phyloP scores from a whole-genome alignment of 2,113 vertebrate species.

The Lota lota region DNA sequence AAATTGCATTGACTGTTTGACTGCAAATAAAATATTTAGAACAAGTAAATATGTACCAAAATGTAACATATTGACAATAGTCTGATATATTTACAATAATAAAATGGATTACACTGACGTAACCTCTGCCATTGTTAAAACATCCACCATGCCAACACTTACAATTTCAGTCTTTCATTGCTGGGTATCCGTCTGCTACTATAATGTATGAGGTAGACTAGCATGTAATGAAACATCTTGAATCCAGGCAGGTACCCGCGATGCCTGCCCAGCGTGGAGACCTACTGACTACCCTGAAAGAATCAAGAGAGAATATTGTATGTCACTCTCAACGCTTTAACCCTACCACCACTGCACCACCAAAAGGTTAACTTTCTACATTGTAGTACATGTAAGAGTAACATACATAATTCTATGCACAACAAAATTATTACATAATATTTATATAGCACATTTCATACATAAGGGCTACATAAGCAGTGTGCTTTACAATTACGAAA shows the following conservation, averaged over 20 bases:
- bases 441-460: no score
- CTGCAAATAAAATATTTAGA: slow-evolving; percentile 44
- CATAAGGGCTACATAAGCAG: no score
- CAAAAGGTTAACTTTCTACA: no score
- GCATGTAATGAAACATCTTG: slow-evolving; percentile 69
- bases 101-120: not conserved
- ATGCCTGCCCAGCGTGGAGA: slow-evolving; percentile 2
- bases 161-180: slow-evolving; percentile 69
- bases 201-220: slow-evolving; percentile 66
- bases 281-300: not conserved
- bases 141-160: slow-evolving; percentile 31
- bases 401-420: no score
- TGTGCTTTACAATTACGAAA: no score
- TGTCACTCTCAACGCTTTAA: slow-evolving; percentile 24
- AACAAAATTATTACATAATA: no score
- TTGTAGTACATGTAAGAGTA: no score
- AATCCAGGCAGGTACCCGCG: slow-evolving; percentile 1
- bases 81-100: not conserved
- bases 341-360: no score
- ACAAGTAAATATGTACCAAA: slow-evolving; percentile 2
- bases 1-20: slow-evolving; percentile 68
- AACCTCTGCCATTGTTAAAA: not conserved
- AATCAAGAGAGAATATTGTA: slow-evolving; percentile 29
- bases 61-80: not conserved
- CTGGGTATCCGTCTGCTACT: slow-evolving; percentile 70